Conservation (phyloP, 2,113 vertebrate species). For the Eulemur rufifrons region DNA sequence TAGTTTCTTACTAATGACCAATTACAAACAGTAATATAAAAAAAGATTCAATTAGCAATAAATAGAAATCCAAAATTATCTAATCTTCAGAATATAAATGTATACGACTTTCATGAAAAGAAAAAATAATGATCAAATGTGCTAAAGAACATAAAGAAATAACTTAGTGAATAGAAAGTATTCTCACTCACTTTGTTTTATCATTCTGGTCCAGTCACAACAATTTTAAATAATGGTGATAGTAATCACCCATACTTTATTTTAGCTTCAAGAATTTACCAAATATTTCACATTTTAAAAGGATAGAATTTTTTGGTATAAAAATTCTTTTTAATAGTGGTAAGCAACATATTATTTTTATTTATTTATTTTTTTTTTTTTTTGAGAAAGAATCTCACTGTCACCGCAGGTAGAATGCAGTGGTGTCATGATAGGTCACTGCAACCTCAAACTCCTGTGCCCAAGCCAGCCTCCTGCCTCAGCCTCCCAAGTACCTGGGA, state of each 20-base stretch:
- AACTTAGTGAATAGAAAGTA: background rate
- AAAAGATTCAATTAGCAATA: background rate
- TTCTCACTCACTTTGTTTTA: background rate
- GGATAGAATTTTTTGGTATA: background rate
- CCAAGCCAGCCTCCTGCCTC: too few species aligned
- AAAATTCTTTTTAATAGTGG: background rate
- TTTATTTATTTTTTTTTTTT: background rate
- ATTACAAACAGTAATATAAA: background rate
- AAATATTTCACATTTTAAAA: background rate
- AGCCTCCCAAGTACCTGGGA: too few species aligned
- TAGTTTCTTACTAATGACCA: background rate
- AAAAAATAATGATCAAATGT: background rate
- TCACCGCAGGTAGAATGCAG: too few species aligned
- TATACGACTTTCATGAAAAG: background rate
- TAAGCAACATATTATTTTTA: background rate
- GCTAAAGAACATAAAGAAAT: background rate
- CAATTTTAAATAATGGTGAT: background rate
- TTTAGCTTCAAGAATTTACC: background rate
- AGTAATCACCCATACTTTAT: accelerated
- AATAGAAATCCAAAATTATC: background rate
- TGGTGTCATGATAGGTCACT: too few species aligned
- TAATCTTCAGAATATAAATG: background rate
- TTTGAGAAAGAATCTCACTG: too few species aligned
- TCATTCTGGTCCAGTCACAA: background rate
- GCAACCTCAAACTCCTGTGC: too few species aligned